A percentile compares a stretch with the other conserved stretches of the same genome.
Conservation (phyloP, 1,140 invertebrate species). For the Dreissena polymorpha region DNA sequence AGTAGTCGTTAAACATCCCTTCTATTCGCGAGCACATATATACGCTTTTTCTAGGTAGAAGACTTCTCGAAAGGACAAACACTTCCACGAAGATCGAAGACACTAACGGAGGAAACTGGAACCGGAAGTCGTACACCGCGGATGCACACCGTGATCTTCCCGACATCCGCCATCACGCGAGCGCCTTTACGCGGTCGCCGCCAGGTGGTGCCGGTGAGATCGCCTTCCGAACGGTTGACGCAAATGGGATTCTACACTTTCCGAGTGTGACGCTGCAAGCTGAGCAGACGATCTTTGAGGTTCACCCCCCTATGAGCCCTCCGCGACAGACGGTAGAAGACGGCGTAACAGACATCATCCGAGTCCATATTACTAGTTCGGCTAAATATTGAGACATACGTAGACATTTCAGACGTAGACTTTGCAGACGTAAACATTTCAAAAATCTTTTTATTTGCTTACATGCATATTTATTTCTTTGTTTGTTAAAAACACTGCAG, state of each 20-base stretch:
- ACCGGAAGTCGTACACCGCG: constrained; percentile 38
- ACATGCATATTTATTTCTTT: too few relatives aligned
- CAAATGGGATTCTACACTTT: constrained; percentile 36
- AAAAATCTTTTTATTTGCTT: too few relatives aligned
- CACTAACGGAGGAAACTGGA: constrained; percentile 22
- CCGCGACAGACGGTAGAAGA: constrained; percentile 38
- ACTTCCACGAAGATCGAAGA: constrained; percentile 43
- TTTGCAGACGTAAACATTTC: too few relatives aligned
- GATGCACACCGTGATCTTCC: constrained; percentile 26
- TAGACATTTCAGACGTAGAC: too few relatives aligned
- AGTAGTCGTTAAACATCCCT: too few relatives aligned
- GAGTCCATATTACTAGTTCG: constrained; percentile 52
- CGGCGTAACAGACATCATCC: constrained; percentile 47
- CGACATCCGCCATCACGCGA: constrained; percentile 2
- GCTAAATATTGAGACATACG: constrained; percentile 23
- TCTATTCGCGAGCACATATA: background rate
- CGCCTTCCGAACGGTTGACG: constrained; percentile 27
- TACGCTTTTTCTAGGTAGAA: constrained; percentile 41
- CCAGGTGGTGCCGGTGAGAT: constrained; percentile 21
- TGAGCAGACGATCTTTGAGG: background rate
- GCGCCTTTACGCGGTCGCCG: constrained; percentile 4
- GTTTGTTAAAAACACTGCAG: too few relatives aligned
- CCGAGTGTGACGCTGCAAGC: constrained; percentile 26
- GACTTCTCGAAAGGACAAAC: constrained; percentile 36
- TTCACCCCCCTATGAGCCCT: background rate